phyloP scores from a whole-genome alignment of 1,140 invertebrate species.

The Drosophila parvula region DNA sequence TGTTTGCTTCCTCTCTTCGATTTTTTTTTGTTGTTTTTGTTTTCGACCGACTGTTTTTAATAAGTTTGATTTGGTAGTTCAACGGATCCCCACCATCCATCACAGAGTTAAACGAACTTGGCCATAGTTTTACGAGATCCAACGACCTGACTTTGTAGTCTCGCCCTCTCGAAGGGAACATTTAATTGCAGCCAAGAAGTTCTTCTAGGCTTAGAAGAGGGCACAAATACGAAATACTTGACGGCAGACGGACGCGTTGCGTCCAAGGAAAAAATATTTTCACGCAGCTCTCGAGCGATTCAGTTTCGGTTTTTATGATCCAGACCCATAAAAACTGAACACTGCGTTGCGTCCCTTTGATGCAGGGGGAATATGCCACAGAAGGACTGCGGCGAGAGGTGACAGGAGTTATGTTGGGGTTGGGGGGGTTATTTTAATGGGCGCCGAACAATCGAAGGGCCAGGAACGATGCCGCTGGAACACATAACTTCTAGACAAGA shows the following conservation, averaged over 20 bases:
- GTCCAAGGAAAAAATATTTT: constrained; percentile 55
- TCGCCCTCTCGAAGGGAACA: constrained; percentile 32
- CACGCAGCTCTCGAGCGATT: constrained; percentile 61
- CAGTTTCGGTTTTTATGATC: constrained; percentile 75
- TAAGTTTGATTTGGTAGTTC: constrained; percentile 66
- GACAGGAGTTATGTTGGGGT: constrained; percentile 35
- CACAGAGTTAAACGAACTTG: constrained; percentile 62
- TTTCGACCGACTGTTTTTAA: constrained; percentile 42
- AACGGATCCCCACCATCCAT: constrained; percentile 24
- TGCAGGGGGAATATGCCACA: constrained; percentile 59
- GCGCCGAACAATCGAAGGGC: constrained; percentile 73
- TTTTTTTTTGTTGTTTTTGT: constrained; percentile 6
- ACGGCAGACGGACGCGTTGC: constrained; percentile 6
- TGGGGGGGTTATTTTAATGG: constrained; percentile 57
- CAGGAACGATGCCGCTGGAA: constrained; percentile 26
- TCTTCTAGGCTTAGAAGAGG: constrained; percentile 70
- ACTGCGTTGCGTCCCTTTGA: constrained; percentile 64
- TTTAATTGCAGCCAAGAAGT: constrained; percentile 62
- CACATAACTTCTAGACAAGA: constrained; percentile 66
- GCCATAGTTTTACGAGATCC: constrained; percentile 61
- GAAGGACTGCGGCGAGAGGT: constrained; percentile 36
- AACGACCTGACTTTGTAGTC: constrained; percentile 68
- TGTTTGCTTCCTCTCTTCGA: constrained; percentile 36
- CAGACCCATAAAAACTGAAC: constrained; percentile 75
- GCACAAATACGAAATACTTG: constrained; percentile 23